Percentiles rank a stretch among this genome's conserved stretches.
Conservation (phyloP, 2,113 vertebrate species). For the Tautogolabrus adspersus region DNA sequence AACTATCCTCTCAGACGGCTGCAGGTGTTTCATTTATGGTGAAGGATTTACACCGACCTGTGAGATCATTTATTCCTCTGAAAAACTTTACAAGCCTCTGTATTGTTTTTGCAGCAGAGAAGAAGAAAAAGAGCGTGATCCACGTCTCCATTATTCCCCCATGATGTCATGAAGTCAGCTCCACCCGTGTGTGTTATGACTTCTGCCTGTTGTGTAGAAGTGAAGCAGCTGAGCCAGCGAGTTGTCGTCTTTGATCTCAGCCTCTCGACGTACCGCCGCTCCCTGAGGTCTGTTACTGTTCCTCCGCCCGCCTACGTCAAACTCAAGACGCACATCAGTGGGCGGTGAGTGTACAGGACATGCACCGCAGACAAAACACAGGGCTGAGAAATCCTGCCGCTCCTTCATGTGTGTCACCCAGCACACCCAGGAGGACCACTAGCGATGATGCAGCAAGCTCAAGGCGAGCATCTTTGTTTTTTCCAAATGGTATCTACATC, state of each 20-base stretch:
- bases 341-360: conserved; percentile 19
- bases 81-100: not conserved
- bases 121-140: not conserved
- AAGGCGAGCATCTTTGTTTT: conserved; percentile 29
- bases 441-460: conserved; percentile 39
- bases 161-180: conserved; percentile 48
- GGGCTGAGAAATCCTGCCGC: conserved; percentile 5
- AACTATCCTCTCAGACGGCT: not conserved
- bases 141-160: conserved; percentile 28
- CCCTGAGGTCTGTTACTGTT: conserved; percentile 30
- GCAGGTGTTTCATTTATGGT: not conserved
- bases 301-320: conserved; percentile 43
- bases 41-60: not conserved
- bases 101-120: conserved; percentile 32
- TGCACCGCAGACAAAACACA: conserved; percentile 64
- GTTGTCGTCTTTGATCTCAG: conserved; percentile 41
- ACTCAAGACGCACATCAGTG: conserved; percentile 5
- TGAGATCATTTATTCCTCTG: not conserved
- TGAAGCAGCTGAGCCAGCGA: conserved; percentile 19
- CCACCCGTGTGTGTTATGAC: conserved; percentile 49
- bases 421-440: conserved; percentile 25
- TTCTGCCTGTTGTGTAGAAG: conserved; percentile 28
- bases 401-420: conserved; percentile 16
- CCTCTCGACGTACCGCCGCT: conserved; percentile 22
- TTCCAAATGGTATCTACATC: conserved; percentile 57